These are phyloP conservation scores for Polyploca ridens DNA, from an alignment of 2,888 invertebrate genomes.

Conservation along the genomic window DNA sequence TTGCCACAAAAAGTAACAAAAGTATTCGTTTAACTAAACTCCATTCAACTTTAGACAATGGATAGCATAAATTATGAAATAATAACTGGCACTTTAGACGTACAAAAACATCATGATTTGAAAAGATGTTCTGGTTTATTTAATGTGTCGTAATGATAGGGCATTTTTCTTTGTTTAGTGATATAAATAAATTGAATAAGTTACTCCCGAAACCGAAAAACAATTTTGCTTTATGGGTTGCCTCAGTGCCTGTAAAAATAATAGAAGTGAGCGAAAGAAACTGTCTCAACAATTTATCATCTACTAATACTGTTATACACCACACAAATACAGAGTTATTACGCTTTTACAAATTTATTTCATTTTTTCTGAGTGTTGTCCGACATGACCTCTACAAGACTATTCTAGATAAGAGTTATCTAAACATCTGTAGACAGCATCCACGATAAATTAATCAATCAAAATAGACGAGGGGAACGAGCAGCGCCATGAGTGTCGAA, in stretches of 20 bases:
- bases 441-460: constrained; percentile 7
- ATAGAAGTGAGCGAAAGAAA: too few relatives aligned
- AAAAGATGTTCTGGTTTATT: constrained; percentile 12
- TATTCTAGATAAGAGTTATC: not conserved
- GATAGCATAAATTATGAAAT: constrained; percentile 13
- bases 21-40: constrained; percentile 13
- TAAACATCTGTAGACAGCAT: constrained; percentile 24
- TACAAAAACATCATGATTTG: constrained; percentile 8
- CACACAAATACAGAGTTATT: too few relatives aligned
- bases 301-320: too few relatives aligned
- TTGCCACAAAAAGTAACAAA: constrained; percentile 7
- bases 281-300: too few relatives aligned
- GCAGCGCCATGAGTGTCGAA: constrained; percentile 47
- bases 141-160: constrained; percentile 14
- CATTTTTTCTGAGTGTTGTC: too few relatives aligned
- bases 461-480: constrained; percentile 20
- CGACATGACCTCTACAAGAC: too few relatives aligned
- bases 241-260: not conserved
- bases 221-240: not conserved
- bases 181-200: not conserved
- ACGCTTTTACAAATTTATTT: too few relatives aligned
- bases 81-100: constrained; percentile 9
- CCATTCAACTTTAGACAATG: constrained; percentile 13
- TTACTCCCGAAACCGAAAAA: not conserved
- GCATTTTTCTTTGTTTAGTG: constrained; percentile 9